Conservation (phyloP, 2,888 invertebrate genomes). For the Drosophila formosana region DNA sequence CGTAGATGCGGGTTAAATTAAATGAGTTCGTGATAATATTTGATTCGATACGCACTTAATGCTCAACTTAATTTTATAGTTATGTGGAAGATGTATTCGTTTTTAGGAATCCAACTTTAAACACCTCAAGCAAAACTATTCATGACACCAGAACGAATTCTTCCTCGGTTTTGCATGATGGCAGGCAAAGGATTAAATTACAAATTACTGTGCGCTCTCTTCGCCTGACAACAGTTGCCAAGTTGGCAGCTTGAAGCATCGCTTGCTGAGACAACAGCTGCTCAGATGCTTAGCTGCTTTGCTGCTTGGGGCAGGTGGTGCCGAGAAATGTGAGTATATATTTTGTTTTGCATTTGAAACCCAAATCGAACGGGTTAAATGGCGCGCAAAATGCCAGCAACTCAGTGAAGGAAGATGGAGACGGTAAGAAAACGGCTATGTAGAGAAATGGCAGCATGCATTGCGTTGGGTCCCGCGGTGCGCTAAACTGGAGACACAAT, state of each 20-base stretch:
- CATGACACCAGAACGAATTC: background rate
- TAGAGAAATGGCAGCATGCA: conserved; percentile 27
- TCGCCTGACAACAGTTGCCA: conserved; percentile 34
- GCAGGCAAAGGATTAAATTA: conserved; percentile 19
- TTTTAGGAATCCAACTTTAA: background rate
- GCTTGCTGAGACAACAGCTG: conserved; percentile 33
- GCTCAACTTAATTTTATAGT: background rate
- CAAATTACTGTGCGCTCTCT: conserved; percentile 29
- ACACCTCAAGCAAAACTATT: background rate
- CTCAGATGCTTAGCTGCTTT: conserved; percentile 16
- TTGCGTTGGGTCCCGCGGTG: conserved; percentile 31
- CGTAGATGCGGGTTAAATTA: too few species aligned
- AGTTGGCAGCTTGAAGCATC: conserved; percentile 12
- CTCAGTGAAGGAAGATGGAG: conserved; percentile 13
- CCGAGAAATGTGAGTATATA: conserved; percentile 32
- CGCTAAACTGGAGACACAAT: conserved; percentile 45
- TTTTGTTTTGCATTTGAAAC: conserved; percentile 59
- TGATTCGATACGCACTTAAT: too few species aligned
- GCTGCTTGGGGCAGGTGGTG: conserved; percentile 16
- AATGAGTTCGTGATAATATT: too few species aligned
- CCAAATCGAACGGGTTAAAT: conserved; percentile 72
- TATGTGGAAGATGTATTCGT: background rate
- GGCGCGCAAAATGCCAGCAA: conserved; percentile 64
- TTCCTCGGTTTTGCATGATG: conserved; percentile 11
- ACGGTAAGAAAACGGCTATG: conserved; percentile 13